Conservation (phyloP, 1,140 invertebrate genomes). For the Idris sp. region DNA sequence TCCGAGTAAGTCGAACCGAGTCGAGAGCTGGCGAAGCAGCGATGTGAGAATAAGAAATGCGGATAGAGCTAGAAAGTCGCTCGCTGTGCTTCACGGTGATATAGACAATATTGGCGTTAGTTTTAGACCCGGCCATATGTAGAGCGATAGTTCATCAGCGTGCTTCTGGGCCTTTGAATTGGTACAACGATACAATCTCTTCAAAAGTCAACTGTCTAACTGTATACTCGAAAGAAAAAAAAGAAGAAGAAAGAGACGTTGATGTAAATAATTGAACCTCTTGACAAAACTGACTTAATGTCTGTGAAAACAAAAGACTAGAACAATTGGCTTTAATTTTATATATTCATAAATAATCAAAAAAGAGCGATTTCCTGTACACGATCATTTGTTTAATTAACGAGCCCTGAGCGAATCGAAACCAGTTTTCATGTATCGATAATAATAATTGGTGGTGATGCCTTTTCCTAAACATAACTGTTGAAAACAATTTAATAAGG, state of each 20-base stretch:
- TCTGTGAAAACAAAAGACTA: no score
- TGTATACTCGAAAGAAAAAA: constrained; percentile 33
- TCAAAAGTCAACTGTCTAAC: constrained; percentile 58
- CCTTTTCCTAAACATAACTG: constrained; percentile 12
- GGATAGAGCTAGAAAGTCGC: constrained; percentile 61
- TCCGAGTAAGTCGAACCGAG: constrained; percentile 44
- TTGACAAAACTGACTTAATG: no score
- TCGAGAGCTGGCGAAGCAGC: constrained; percentile 46
- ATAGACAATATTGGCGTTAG: constrained; percentile 63
- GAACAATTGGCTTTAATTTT: no score
- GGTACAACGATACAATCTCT: constrained; percentile 49
- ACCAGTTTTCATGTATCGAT: constrained; percentile 30
- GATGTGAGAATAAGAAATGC: constrained; percentile 61
- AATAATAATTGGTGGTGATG: constrained; percentile 7
- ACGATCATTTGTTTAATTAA: no score
- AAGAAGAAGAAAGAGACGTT: constrained; percentile 4
- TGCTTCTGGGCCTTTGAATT: constrained; percentile 53
- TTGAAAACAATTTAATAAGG: neutral
- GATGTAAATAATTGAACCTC: constrained; percentile 28
- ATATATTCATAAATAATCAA: no score
- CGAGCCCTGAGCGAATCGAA: no score
- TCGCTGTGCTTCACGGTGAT: constrained; percentile 36
- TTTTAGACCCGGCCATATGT: constrained; percentile 57
- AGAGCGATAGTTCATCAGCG: constrained; percentile 63
- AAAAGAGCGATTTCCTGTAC: no score